Conservation (phyloP, 2,888 invertebrate species). For the Theodoxus fluviatilis region DNA sequence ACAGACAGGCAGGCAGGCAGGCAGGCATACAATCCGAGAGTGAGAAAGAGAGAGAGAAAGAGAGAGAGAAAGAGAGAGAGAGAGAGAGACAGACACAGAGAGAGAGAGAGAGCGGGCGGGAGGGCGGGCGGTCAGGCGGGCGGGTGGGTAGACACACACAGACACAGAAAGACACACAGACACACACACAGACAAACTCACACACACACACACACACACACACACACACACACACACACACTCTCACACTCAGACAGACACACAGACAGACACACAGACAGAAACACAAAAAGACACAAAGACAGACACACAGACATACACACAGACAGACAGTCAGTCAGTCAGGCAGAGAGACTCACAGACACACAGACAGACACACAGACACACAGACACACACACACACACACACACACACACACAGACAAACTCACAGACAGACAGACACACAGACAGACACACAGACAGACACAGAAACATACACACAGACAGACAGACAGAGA, state of each 20-base stretch:
- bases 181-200: neutral
- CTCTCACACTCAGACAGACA: constrained; percentile 19
- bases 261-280: constrained; percentile 11
- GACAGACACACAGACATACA: constrained; percentile 1
- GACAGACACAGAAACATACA: neutral
- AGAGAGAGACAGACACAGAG: neutral
- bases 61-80: constrained; percentile 14
- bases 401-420: neutral
- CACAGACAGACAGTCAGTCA: no score
- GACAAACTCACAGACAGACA: neutral
- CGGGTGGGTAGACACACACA: neutral
- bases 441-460: neutral
- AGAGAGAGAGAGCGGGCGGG: neutral
- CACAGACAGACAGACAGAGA: constrained; percentile 6
- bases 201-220: neutral
- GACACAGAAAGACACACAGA: neutral
- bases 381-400: neutral
- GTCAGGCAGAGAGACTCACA: neutral
- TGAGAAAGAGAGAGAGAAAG: constrained; percentile 3
- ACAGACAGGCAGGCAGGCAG: neutral
- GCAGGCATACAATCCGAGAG: neutral
- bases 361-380: neutral
- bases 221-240: constrained; percentile 11
- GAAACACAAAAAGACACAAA: neutral
- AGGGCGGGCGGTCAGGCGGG: neutral